phyloP scores from a whole-genome alignment of 2,113 vertebrate genomes.

The Upupa epops region DNA sequence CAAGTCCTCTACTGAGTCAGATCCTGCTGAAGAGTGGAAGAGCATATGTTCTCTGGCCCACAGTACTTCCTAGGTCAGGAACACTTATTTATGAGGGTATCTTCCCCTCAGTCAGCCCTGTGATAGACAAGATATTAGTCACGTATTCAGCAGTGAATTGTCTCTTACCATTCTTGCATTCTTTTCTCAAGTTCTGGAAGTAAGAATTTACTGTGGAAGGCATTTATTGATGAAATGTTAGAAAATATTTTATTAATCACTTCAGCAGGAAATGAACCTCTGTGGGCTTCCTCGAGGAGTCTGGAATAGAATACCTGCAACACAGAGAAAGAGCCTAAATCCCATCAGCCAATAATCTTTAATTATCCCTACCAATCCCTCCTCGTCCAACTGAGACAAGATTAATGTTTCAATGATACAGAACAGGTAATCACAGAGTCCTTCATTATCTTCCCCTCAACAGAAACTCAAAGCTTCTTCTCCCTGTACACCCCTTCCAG shows the following conservation, averaged over 20 bases:
- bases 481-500: neutral
- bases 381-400: neutral
- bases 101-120: neutral
- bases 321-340: conserved; percentile 20
- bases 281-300: conserved; percentile 90
- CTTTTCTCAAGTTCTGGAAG: conserved; percentile 94
- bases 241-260: conserved; percentile 97
- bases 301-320: conserved; percentile 88
- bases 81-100: neutral
- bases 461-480: neutral
- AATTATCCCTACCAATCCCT: neutral
- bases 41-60: neutral
- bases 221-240: conserved; percentile 93
- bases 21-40: neutral
- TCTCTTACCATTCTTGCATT: conserved; percentile 95
- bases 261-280: conserved; percentile 91
- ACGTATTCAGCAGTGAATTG: neutral
- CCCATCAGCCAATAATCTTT: neutral
- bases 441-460: neutral
- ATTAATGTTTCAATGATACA: neutral
- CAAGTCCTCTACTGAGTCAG: conserved; percentile 27
- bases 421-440: neutral
- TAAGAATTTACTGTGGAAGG: conserved; percentile 95
- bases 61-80: neutral
- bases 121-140: neutral